These are phyloP conservation scores for Melanaphis sacchari DNA, from an alignment of 1,140 invertebrate genomes.

Conservation along the genomic window DNA sequence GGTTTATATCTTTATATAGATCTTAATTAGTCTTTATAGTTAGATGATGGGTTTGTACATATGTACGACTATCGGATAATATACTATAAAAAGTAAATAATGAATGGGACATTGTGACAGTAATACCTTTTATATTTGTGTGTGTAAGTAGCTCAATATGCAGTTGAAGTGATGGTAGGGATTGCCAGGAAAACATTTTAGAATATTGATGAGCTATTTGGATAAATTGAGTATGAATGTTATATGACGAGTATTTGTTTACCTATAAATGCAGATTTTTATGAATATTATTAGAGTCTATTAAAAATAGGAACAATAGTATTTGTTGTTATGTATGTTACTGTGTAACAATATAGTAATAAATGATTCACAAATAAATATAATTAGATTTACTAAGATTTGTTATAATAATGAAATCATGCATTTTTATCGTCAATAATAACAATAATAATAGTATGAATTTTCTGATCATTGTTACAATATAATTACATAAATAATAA, in stretches of 20 bases:
- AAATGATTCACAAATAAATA: no score
- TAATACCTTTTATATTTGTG: neutral
- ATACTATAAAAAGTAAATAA: neutral
- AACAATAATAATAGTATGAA: no score
- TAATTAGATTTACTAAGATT: no score
- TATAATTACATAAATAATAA: no score
- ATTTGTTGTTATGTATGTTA: neutral
- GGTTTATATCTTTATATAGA: neutral
- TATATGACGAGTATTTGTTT: neutral
- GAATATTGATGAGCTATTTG: neutral
- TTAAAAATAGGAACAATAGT: neutral
- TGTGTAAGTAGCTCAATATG: neutral
- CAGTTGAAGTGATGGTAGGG: neutral
- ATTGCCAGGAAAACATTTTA: neutral
- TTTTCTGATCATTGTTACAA: no score
- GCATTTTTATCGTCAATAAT: no score
- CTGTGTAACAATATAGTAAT: no score
- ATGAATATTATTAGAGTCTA: neutral
- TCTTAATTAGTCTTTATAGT: neutral
- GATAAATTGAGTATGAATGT: neutral
- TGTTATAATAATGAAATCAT: no score
- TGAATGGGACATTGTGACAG: neutral
- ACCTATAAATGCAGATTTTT: neutral
- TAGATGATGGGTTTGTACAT: neutral
- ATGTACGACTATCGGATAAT: neutral